phyloP scores from a whole-genome alignment of 2,888 invertebrate species.

The Eilema depressum region DNA sequence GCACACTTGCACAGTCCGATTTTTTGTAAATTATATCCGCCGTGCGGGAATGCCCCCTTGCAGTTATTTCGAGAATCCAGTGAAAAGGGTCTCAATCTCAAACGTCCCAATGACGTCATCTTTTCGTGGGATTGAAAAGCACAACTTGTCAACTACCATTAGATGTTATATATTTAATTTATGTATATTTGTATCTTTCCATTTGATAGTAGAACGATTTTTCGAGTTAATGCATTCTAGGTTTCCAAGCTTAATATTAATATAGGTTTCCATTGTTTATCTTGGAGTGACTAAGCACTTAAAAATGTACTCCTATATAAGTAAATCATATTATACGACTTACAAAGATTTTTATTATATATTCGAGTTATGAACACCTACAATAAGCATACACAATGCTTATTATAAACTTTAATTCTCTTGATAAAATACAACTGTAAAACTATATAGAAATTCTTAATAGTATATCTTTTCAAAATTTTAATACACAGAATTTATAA shows the following conservation, averaged over 20 bases:
- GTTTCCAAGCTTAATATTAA: background rate
- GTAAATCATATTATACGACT: background rate
- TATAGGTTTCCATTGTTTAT: background rate
- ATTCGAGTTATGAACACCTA: background rate
- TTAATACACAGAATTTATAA: background rate
- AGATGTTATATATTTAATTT: background rate
- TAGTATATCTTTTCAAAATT: background rate
- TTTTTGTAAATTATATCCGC: slow-evolving; percentile 5
- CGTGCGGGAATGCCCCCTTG: slow-evolving; percentile 28
- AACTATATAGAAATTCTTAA: background rate
- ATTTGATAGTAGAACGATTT: background rate
- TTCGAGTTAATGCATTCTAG: too few species aligned
- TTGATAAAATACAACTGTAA: background rate
- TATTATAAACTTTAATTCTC: background rate
- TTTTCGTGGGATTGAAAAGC: background rate
- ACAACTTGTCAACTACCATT: background rate
- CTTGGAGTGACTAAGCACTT: background rate
- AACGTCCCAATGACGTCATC: slow-evolving; percentile 56
- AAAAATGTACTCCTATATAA: background rate
- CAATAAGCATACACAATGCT: background rate
- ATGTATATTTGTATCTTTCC: background rate
- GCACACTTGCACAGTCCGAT: background rate
- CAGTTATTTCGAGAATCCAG: slow-evolving; percentile 48
- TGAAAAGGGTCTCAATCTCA: slow-evolving; percentile 33
- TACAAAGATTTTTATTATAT: background rate